Evolutionary conservation across 2,888 invertebrate species (phyloP), one percentile per base, ranked within the genome.

Genomic region (Mechanitis mazaeus): DNA sequence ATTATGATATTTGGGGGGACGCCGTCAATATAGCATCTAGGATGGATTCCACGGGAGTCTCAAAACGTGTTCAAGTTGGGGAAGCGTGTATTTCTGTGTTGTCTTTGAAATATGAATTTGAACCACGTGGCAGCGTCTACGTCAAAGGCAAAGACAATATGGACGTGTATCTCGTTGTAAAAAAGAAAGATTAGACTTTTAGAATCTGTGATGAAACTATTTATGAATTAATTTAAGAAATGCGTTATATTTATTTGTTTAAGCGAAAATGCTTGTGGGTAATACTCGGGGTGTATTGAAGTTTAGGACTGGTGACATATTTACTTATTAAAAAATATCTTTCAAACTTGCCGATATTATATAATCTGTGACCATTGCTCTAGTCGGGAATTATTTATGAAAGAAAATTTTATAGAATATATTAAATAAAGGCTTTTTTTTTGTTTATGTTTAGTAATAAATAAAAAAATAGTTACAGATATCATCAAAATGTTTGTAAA

Each of bases 1-100:
- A 97, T 81, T 99, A 98, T 75, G 98, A 98, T 81, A 98, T 98
- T 73, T 99, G 98, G 98, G 98, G 98, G 0, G 98, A 99, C 81
- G 97, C 98, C 0, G 98, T 99, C 0, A 99, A 99, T 81, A 97
- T 98, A 63, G 97, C 98, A 0, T 97, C 97, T 6, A 91, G 98
- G 59, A 99, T 99, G 99, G 98, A 99, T 83, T 96, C 97, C 0
- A 98, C 98, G 0, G 98, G 98, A 0, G 94, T 98, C 9, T 92
- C 94, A 3, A 95, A 96, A 63, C 91, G 94, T 56, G 95, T 98
- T 69, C 97, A 97, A 79, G 92, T 96, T 3, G 95, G 96, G 12
- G 94, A 94, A 74, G 93, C 94, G 61, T 95, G 95, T 74, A 83
- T 96, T 54, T 85, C 92, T 0, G 91, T 94, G 20, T 90, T 99